Base-by-base conservation (phyloP, 2,888 invertebrate genomes). In the Ceraclea dissimilis region DNA sequence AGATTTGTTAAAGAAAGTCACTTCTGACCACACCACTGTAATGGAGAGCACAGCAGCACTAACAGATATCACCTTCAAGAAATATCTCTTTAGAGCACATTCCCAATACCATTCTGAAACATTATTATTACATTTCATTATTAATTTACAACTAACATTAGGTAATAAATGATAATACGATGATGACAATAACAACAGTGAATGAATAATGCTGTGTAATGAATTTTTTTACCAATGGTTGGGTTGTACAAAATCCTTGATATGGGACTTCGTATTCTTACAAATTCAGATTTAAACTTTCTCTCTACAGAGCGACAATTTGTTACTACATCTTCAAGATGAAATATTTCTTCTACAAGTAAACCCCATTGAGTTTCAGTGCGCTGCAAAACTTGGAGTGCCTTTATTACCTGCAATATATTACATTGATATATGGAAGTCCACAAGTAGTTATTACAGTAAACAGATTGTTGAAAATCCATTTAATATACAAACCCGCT, bases 21-120 rank as follows among this genome's bases (percentile, higher is more conserved):
- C 85, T 76, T 99, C 99, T 0, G 97, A 98, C 97, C 98, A 97
- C n/a, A 99, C 93, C 31, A 99, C 94, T 68, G 90, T 85, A 20
- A 89, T 74, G 0, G 97, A 96, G 71, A 98, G 80, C 43, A 86
- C 71, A 2, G 85, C 86, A 1, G 91, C 83, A 11, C 84, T 64
- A 21, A 90, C 75, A 1, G 93, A 86, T 63, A 89, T 71, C 0
- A 80, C 68, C 69, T 88, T 89, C 64, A 90, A 78, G 59, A 88
- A 82, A 67, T 91, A 90, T 50, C 86, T 84, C 65, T 85, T 84
- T 18, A 92, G 63, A 56, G 88, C 69, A 71, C 96, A 97, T 69
- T 92, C 90, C 94, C 96, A 97, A 71, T 94, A 94, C 97, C 97
- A 98, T 73, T 97, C 96, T 91, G 72, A 59, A 79, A 73, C 59